phyloP scores from a whole-genome alignment of 2,888 invertebrate genomes.

The Cosmia pyralina region DNA sequence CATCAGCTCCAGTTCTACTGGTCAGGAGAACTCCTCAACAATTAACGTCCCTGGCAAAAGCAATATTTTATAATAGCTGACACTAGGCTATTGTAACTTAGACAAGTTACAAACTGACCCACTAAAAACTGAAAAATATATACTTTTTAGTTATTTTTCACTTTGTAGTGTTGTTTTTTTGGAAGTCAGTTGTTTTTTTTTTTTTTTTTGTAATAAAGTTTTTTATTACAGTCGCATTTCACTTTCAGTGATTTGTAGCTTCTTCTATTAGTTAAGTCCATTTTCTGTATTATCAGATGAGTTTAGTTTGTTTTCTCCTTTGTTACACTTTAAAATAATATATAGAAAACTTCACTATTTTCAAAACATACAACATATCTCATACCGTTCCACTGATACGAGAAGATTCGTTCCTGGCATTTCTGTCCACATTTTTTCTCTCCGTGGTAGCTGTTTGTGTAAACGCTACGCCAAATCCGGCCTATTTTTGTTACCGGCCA shows the following conservation, averaged over 20 bases:
- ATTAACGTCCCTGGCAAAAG: too few species aligned
- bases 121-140: too few species aligned
- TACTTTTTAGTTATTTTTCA: too few species aligned
- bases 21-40: too few species aligned
- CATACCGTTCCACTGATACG: background rate
- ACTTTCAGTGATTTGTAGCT: background rate
- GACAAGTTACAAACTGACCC: too few species aligned
- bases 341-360: background rate
- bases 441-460: conserved; percentile 70
- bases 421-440: conserved; percentile 66
- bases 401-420: conserved; percentile 45
- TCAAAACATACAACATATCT: conserved; percentile 20
- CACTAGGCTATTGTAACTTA: too few species aligned
- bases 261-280: background rate
- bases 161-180: too few species aligned
- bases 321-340: background rate
- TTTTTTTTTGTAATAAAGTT: too few species aligned
- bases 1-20: too few species aligned
- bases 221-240: too few species aligned
- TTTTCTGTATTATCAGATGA: background rate
- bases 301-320: background rate
- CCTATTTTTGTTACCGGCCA: conserved; percentile 79
- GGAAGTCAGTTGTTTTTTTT: too few species aligned
- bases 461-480: conserved; percentile 74
- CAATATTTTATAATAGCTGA: too few species aligned